Conservation (phyloP, 1,140 invertebrate genomes). For the Pygmarrhopalites habei region DNA sequence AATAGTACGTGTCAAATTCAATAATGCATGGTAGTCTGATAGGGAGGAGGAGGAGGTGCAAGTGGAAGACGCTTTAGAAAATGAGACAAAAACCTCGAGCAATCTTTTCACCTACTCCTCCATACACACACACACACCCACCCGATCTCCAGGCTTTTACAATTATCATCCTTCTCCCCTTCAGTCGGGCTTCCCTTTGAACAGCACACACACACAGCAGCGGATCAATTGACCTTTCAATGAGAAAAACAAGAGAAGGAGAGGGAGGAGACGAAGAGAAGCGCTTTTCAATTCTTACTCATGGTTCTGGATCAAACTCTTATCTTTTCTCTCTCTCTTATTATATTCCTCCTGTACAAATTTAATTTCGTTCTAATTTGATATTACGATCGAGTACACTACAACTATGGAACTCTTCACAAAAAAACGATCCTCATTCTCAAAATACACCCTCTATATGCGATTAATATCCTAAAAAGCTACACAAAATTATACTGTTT, state of each 20-base stretch:
- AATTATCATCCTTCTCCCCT: conserved; percentile 5
- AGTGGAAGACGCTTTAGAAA: background rate
- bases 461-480: too few species aligned
- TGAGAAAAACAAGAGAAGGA: conserved; percentile 5
- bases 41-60: background rate
- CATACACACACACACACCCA: background rate
- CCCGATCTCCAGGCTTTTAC: conserved; percentile 8
- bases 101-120: conserved; percentile 6
- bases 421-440: too few species aligned
- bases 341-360: too few species aligned
- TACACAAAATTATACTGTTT: too few species aligned
- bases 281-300: too few species aligned
- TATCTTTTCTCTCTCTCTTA: too few species aligned
- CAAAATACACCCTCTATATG: too few species aligned
- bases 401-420: too few species aligned
- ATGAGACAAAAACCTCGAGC: conserved; percentile 3
- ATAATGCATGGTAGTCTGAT: conserved; percentile 16
- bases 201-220: background rate
- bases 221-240: conserved; percentile 13
- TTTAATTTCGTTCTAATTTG: too few species aligned
- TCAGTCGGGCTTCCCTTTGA: background rate
- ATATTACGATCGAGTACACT: too few species aligned
- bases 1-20: conserved; percentile 23
- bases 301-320: too few species aligned
- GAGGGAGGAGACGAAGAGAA: too few species aligned